Percentiles rank a stretch among this genome's conserved stretches.
Evolutionary conservation across 1,140 invertebrate genomes (phyloP).

Genomic region (Achroia grisella): DNA sequence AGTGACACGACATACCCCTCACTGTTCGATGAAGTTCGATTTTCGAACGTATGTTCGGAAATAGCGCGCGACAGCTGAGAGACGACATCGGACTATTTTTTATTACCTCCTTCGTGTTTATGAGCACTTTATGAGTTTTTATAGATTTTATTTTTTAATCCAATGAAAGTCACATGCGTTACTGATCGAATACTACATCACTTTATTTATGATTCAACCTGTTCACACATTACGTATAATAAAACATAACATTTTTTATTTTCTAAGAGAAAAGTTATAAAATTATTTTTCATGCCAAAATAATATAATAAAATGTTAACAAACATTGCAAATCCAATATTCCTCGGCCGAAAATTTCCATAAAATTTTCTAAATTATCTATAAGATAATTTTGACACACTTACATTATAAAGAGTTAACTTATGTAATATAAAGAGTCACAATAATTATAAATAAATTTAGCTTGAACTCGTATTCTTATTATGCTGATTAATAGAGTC

Average conservation of each 20-base stretch:
- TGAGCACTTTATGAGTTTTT: conserved; percentile 64
- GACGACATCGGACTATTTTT: conserved; percentile 61
- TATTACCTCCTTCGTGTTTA: conserved; percentile 68
- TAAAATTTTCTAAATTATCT: too few species aligned
- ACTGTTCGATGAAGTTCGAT: conserved; percentile 58
- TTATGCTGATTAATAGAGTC: conserved; percentile 24
- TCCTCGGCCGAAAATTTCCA: too few species aligned
- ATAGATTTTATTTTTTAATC: conserved; percentile 57
- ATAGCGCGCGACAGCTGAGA: conserved; percentile 68
- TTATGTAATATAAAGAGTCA: too few species aligned
- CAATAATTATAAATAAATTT: conserved; percentile 15
- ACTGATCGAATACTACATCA: conserved; percentile 41
- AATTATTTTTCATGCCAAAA: too few species aligned
- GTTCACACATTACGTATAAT: conserved; percentile 36
- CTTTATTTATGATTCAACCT: conserved; percentile 40
- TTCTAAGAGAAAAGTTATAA: too few species aligned
- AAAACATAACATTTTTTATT: too few species aligned
- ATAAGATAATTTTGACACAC: too few species aligned
- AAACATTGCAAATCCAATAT: too few species aligned
- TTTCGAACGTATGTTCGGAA: conserved; percentile 57
- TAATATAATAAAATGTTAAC: too few species aligned
- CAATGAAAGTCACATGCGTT: conserved; percentile 41
- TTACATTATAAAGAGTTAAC: too few species aligned
- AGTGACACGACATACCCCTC: conserved; percentile 28
- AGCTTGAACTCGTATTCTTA: conserved; percentile 12